Base-by-base conservation (phyloP, 1,140 invertebrate species). In the Drosophila santomea region DNA sequence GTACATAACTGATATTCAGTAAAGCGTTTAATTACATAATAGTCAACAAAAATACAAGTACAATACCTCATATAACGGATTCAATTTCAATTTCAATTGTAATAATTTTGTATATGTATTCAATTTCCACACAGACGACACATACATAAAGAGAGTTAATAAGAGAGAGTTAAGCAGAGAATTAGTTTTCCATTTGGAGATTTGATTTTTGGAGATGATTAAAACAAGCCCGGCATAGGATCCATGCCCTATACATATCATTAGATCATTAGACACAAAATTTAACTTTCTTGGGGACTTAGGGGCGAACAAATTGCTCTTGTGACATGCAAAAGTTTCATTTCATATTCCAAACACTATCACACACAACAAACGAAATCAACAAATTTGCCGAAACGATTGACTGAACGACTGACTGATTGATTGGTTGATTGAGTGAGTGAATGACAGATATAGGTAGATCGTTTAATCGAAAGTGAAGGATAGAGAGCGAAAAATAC, bases 301-400 rank as follows among this genome's bases (percentile, higher is more conserved):
- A 55, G 56, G n/a, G 62, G 41, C 44, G 48, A 80, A 78, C 52
- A 58, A 71, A 82, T 83, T 80, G 83, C 67, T 83, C 67, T 58
- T 64, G 67, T 76, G 78, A 68, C 74, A 78, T 81, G 74, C 66
- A 58, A 63, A 69, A 36, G 36, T 83, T 48, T 51, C 38, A 47
- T 48, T 72, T 50, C 43, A 32, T 39, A 57, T 48, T 57, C 55
- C 62, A 63, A 74, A 84, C 78, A 85, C 79, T 73, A 64, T 78
- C 84, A 83, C 84, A 89, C 84, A 89, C 84, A 89, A 84, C 80
- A 73, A 89, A 89, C 80, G 72, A 89, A 84, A 78, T 88, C 76
- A 68, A 84, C 86, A 69, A 74, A 71, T 64, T 80, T 68, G 63
- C 62, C 76, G 52, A 82, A 81, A 83, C 71, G 47, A 78, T 76